These are phyloP conservation scores for Pseudopodoces humilis DNA, from an alignment of 2,113 vertebrate species.

Conservation along the genomic window DNA sequence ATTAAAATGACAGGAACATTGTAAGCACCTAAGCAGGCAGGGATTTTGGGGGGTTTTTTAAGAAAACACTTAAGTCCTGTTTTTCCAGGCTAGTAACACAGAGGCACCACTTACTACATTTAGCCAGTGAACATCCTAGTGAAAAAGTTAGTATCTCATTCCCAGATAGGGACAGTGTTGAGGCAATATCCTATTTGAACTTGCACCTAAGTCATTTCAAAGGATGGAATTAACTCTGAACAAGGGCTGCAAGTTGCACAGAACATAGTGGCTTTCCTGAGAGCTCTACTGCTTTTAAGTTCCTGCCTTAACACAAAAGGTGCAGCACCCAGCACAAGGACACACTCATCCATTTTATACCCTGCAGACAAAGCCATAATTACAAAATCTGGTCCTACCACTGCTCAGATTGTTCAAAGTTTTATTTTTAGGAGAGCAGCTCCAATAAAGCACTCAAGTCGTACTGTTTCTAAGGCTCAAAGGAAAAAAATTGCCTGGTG, in stretches of 20 bases:
- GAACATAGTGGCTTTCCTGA: not conserved
- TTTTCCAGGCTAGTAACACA: not conserved
- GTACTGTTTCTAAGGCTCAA: conserved; percentile 19
- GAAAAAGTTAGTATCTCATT: not conserved
- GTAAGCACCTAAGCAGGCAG: not conserved
- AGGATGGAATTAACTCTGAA: not conserved
- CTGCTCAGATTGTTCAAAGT: not conserved
- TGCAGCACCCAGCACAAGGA: not conserved
- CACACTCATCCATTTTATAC: not conserved
- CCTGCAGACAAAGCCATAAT: not conserved
- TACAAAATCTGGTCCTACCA: not conserved
- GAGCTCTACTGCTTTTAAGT: not conserved
- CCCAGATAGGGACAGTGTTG: not conserved
- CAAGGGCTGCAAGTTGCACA: not conserved
- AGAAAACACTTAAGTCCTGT: not conserved
- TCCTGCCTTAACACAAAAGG: not conserved
- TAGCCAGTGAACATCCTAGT: not conserved
- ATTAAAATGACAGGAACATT: conserved; percentile 55
- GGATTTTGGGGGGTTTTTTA: not conserved
- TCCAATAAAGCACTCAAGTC: not conserved
- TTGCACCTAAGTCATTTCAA: not conserved
- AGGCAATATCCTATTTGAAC: not conserved
- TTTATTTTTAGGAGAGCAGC: conserved; percentile 9
- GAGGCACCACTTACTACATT: not conserved
- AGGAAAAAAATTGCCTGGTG: not conserved